A percentile compares a stretch with the other conserved stretches of the same genome.
Evolutionary conservation across 2,113 vertebrate species (phyloP).

Genomic region (Bufo bufo): DNA sequence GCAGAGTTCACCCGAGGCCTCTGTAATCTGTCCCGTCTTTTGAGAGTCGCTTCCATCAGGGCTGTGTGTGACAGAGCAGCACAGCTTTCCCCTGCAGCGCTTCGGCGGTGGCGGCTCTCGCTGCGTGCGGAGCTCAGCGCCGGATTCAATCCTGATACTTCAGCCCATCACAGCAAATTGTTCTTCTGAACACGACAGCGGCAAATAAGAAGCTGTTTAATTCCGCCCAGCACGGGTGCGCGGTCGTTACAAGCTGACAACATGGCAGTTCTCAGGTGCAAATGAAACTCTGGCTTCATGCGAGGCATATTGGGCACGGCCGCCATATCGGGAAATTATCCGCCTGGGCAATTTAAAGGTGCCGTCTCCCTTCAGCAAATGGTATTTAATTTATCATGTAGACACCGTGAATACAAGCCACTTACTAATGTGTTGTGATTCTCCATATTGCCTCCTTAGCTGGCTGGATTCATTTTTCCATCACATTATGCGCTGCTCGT

Average conservation of each 20-base stretch:
- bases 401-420: no score
- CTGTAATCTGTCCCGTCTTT: slow-evolving; percentile 45
- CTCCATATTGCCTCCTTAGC: no score
- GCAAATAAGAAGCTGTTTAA: not conserved
- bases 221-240: not conserved
- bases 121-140: not conserved
- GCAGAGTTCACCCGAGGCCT: not conserved
- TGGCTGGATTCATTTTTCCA: no score
- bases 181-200: slow-evolving; percentile 4
- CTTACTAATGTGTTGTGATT: no score
- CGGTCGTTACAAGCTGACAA: slow-evolving; percentile 30
- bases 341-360: not conserved
- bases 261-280: not conserved
- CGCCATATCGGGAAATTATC: not conserved
- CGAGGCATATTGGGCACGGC: not conserved
- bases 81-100: slow-evolving; percentile 19
- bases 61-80: slow-evolving; percentile 26
- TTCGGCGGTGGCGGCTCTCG: not conserved
- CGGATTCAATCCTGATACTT: slow-evolving; percentile 6
- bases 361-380: no score
- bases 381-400: no score
- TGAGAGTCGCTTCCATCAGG: slow-evolving; percentile 18
- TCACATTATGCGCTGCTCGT: no score
- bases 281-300: slow-evolving; percentile 8
- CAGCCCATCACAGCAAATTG: slow-evolving; percentile 36